These are phyloP conservation scores for Lepidochrysops patricia DNA, from an alignment of 2,888 invertebrate species.

Conservation along the genomic window DNA sequence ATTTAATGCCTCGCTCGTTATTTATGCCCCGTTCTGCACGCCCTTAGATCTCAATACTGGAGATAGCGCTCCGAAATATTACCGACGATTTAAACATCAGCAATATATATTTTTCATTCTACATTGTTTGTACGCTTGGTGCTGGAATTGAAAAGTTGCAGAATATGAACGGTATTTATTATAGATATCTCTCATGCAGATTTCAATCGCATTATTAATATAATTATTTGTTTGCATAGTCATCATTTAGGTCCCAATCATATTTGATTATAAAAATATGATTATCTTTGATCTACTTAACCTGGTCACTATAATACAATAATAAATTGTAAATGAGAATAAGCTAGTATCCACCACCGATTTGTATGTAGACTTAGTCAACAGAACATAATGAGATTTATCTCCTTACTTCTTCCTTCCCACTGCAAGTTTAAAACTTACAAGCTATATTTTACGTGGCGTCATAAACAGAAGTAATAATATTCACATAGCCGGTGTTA, in stretches of 20 bases:
- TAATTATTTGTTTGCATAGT: no score
- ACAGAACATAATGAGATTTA: neutral
- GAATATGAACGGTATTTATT: no score
- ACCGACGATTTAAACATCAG: constrained; percentile 25
- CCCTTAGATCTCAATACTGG: constrained; percentile 54
- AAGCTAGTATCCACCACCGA: no score
- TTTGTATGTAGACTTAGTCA: no score
- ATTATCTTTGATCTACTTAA: no score
- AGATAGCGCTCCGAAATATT: constrained; percentile 36
- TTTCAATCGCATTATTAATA: no score
- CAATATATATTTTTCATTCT: constrained; percentile 18
- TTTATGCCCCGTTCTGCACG: constrained; percentile 42
- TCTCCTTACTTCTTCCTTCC: neutral
- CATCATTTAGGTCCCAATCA: no score
- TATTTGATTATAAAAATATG: no score
- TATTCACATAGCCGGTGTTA: constrained; percentile 18
- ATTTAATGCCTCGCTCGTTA: constrained; percentile 42
- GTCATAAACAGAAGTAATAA: constrained; percentile 16
- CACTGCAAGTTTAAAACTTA: constrained; percentile 13
- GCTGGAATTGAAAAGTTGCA: neutral
- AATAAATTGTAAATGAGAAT: no score
- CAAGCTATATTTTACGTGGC: constrained; percentile 1
- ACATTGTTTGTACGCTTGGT: neutral
- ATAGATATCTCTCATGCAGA: no score
- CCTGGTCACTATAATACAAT: no score